phyloP scores from a whole-genome alignment of 2,888 invertebrate genomes.

The Tinea pellionella region DNA sequence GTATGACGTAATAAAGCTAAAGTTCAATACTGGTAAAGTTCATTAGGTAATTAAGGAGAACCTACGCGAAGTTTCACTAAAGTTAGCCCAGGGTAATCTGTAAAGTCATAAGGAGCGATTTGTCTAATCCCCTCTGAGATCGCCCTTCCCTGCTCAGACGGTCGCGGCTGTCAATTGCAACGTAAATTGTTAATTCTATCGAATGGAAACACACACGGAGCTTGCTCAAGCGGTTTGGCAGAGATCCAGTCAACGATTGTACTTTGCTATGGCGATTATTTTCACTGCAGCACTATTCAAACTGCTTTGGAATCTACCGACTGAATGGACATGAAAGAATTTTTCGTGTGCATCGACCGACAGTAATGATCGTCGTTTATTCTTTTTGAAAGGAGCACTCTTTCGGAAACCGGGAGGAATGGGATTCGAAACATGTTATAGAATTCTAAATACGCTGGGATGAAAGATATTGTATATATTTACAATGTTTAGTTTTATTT shows the following conservation, averaged over 20 bases:
- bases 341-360: constrained; percentile 39
- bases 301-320: constrained; percentile 35
- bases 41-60: background rate
- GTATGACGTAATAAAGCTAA: background rate
- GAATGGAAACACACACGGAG: constrained; percentile 52
- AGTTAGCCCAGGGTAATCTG: background rate
- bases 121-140: background rate
- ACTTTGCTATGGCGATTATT: constrained; percentile 53
- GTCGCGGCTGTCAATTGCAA: constrained; percentile 19
- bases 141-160: too few species aligned
- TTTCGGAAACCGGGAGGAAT: constrained; percentile 19
- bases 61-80: background rate
- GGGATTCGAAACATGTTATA: constrained; percentile 13
- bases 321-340: constrained; percentile 46
- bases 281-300: constrained; percentile 47
- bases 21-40: background rate
- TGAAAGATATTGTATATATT: background rate
- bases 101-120: background rate
- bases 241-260: constrained; percentile 53
- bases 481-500: background rate
- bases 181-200: constrained; percentile 57
- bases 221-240: constrained; percentile 37
- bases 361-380: constrained; percentile 42
- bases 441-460: background rate
- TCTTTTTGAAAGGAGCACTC: constrained; percentile 25